A percentile compares a stretch with the other conserved stretches of the same genome.
Evolutionary conservation across 2,888 invertebrate species (phyloP).

Genomic region (Chouioia cunea): DNA sequence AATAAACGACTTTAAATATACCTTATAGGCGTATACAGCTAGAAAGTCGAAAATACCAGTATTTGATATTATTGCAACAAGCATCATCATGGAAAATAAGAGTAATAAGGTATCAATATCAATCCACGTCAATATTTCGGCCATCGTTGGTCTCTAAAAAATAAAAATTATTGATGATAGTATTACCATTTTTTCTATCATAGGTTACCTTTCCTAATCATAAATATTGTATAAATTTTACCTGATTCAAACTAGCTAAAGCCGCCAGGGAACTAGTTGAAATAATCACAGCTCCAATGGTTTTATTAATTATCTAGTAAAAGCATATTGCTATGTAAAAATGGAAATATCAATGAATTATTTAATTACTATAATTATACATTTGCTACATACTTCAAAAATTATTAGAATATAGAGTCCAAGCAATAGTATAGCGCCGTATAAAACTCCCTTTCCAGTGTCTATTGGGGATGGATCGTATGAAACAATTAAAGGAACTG

Average conservation of each 20-base stretch:
- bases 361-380: too few relatives aligned
- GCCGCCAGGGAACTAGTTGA: conserved; percentile 85
- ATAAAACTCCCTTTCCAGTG: conserved; percentile 78
- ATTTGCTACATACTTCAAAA: conserved; percentile 77
- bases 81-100: conserved; percentile 92
- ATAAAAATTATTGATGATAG: too few relatives aligned
- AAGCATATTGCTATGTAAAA: conserved; percentile 5
- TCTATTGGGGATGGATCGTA: conserved; percentile 78
- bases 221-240: conserved; percentile 52
- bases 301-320: conserved; percentile 82
- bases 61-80: conserved; percentile 88
- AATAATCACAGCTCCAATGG: conserved; percentile 86
- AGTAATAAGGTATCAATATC: conserved; percentile 86
- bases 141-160: conserved; percentile 78
- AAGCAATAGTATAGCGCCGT: conserved; percentile 78
- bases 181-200: too few relatives aligned
- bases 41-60: conserved; percentile 91
- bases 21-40: conserved; percentile 85
- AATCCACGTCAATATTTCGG: conserved; percentile 87
- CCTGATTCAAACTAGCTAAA: conserved; percentile 80
- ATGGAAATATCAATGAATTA: too few relatives aligned
- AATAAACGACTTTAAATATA: conserved; percentile 63
- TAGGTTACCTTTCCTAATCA: too few relatives aligned
- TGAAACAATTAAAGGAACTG: conserved; percentile 71
- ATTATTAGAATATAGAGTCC: conserved; percentile 85